Evolutionary conservation across 2,113 vertebrate genomes (phyloP).

Genomic region (Hypocryptadius cinnamomeus): DNA sequence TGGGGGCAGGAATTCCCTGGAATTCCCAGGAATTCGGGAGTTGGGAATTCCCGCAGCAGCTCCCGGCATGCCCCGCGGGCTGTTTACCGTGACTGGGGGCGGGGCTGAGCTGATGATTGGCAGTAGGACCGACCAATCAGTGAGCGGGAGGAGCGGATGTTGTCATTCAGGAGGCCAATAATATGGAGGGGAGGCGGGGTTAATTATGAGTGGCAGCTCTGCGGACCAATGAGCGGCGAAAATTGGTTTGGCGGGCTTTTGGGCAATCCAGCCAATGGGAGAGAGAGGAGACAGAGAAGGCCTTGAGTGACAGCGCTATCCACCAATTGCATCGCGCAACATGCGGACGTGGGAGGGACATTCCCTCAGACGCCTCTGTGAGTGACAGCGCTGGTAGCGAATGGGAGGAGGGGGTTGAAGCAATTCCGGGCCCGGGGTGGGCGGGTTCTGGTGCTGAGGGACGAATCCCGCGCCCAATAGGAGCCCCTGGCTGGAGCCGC

Average conservation of each 20-base stretch:
- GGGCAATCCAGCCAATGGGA: fast-evolving
- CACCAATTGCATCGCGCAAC: fast-evolving
- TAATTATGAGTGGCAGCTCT: fast-evolving
- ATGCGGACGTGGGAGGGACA: fast-evolving
- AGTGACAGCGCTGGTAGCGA: background rate
- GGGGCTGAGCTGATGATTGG: fast-evolving
- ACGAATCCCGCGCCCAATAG: background rate
- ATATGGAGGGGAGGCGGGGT: fast-evolving
- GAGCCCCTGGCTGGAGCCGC: fast-evolving
- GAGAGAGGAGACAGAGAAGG: fast-evolving
- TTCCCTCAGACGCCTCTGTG: fast-evolving
- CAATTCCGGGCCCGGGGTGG: fast-evolving
- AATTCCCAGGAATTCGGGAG: background rate
- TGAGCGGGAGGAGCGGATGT: fast-evolving
- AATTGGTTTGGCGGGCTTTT: fast-evolving
- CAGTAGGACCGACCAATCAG: fast-evolving
- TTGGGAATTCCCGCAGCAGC: background rate
- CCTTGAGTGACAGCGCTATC: fast-evolving
- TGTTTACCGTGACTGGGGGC: background rate
- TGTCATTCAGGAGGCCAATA: fast-evolving
- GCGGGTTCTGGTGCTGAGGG: fast-evolving
- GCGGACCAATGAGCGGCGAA: fast-evolving
- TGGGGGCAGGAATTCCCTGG: background rate
- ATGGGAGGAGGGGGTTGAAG: fast-evolving
- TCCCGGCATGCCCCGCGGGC: background rate